Percentiles rank a stretch among this genome's conserved stretches.
Conservation (phyloP, 2,113 vertebrate genomes). For the Girardinichthys multiradiatus region DNA sequence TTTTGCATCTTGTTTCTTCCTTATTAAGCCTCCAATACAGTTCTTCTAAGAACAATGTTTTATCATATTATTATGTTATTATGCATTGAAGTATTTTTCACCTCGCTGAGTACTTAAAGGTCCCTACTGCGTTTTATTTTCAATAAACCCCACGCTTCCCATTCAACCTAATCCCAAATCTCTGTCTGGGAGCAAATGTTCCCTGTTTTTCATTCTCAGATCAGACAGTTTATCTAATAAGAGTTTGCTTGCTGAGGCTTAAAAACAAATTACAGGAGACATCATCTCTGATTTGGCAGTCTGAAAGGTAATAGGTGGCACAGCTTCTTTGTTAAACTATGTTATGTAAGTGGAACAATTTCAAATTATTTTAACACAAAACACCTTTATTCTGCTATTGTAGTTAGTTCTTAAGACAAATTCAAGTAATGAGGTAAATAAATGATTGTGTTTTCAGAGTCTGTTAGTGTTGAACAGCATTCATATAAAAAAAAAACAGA, state of each 20-base stretch:
- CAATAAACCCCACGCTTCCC: neutral
- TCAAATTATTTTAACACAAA: too few relatives aligned
- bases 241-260: conserved; percentile 2
- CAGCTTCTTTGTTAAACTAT: neutral
- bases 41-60: too few relatives aligned
- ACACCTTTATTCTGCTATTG: too few relatives aligned
- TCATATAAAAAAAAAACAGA: too few relatives aligned
- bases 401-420: too few relatives aligned
- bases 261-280: conserved; percentile 11
- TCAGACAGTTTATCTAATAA: conserved; percentile 26
- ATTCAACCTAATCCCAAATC: conserved; percentile 25
- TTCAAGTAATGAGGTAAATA: too few relatives aligned
- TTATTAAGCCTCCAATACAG: too few relatives aligned
- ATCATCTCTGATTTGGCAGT: neutral
- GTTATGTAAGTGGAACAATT: neutral
- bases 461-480: too few relatives aligned
- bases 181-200: conserved; percentile 15
- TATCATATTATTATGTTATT: neutral
- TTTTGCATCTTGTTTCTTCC: too few relatives aligned
- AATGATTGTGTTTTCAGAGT: too few relatives aligned
- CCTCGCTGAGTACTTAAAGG: neutral
- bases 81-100: neutral
- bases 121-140: neutral
- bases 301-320: neutral
- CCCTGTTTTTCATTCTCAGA: conserved; percentile 13